Conservation (phyloP, 1,140 invertebrate species). For the Reticulitermes speratus region DNA sequence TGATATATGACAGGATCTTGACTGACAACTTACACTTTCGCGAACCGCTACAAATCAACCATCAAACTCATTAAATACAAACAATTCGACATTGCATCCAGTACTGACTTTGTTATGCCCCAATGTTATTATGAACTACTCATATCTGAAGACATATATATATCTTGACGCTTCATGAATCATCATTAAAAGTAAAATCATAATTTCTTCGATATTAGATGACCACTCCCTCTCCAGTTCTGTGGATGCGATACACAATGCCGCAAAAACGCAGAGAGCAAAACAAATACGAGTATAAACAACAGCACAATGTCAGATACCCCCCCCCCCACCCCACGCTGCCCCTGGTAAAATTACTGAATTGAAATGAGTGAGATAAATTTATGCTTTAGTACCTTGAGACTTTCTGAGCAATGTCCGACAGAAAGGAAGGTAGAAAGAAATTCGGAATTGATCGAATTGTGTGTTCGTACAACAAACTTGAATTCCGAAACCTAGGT, state of each 20-base stretch:
- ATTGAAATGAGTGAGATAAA: neutral
- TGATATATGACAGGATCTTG: neutral
- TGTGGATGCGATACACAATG: neutral
- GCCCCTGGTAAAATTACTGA: neutral
- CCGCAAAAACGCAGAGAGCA: neutral
- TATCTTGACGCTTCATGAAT: neutral
- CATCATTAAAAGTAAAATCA: conserved; percentile 13
- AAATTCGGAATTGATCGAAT: too few species aligned
- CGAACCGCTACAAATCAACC: conserved; percentile 3
- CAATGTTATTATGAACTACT: neutral
- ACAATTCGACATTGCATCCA: neutral
- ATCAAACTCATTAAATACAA: neutral
- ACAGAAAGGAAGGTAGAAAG: too few species aligned
- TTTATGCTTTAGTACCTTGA: neutral
- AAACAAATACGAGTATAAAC: neutral
- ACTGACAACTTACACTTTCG: conserved; percentile 10
- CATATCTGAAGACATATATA: neutral
- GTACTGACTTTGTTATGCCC: neutral
- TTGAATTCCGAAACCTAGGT: too few species aligned
- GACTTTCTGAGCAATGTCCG: too few species aligned
- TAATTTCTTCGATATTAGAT: neutral
- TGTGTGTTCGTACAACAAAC: too few species aligned
- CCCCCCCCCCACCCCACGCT: too few species aligned
- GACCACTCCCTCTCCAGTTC: neutral
- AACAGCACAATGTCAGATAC: neutral